Evolutionary conservation across 2,888 invertebrate genomes (phyloP), one percentile per base, ranked within the genome.

Genomic region (Sphaerophoria rueppellii): DNA sequence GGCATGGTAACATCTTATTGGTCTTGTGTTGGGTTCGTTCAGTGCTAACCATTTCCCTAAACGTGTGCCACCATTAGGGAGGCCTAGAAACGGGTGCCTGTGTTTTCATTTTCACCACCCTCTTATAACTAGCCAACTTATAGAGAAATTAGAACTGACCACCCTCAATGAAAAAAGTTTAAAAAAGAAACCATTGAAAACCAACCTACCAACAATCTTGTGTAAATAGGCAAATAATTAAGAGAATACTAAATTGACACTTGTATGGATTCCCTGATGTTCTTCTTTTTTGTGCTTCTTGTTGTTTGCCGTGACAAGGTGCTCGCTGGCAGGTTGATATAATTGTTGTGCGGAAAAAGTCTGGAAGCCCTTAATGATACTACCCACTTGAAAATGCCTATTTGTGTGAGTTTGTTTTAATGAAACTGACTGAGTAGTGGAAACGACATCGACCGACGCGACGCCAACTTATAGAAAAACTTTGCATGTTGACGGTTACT

Each of bases 101-200:
- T 34, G 37, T 6, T 43, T 43, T 24, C 7, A 69, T 24, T 24
- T 24, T 24, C 24, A 24, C 24, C 48, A 67, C 16, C 67, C 14
- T 60, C 55, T 9, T 40, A 61, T 9, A 43, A 43, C 43, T 43
- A 48, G 48, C 71, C 9, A 48, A 76, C 58, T 65, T 43, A 43
- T 43, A 43, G 35, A 57, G 46, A 73, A 70, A 76, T 54, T 70
- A 86, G 60, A 82, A 86, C 86, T 86, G 86, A 86, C 86, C 86
- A 78, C 60, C 74, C 82, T 67, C 71, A 86, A 86, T 74, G 48
- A 50, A 69, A 76, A 58, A 43, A 43, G 12, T 7, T 40, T 40
- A 40, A 43, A 24, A 43, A 73, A 35, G 76, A 73, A 81, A 81
- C 70, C 81, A 81, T 73, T 76, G 65, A 55, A 86, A 78, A 65